These are phyloP conservation scores for Zapus hudsonius DNA, from an alignment of 2,113 vertebrate genomes.

Conservation along the genomic window DNA sequence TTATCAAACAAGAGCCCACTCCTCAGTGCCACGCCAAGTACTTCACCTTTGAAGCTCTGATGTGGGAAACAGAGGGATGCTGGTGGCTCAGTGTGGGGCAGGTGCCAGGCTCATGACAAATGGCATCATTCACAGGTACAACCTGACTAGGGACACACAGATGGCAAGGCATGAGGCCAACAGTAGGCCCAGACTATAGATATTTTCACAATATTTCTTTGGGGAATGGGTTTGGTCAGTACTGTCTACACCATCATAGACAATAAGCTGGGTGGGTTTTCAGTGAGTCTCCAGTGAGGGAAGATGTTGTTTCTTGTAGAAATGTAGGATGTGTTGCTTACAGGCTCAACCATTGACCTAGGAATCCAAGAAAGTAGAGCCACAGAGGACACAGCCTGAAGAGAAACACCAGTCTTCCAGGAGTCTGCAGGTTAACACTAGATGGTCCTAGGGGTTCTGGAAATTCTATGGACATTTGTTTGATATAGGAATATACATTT, in stretches of 20 bases:
- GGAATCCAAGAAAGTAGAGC: constrained; percentile 21
- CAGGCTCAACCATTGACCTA: not conserved
- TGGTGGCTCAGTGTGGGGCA: not conserved
- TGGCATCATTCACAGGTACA: not conserved
- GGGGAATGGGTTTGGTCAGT: not conserved
- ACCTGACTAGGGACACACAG: not conserved
- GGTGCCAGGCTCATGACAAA: not conserved
- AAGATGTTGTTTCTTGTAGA: not conserved
- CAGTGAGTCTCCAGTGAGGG: not conserved
- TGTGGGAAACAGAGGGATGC: not conserved
- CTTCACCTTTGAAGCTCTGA: not conserved
- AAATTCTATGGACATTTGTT: not conserved
- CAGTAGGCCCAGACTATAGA: not conserved
- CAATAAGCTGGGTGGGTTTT: not conserved
- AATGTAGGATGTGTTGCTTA: not conserved
- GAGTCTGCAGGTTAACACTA: not conserved
- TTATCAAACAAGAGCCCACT: not conserved
- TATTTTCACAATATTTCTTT: not conserved
- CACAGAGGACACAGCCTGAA: not conserved
- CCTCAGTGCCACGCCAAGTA: not conserved
- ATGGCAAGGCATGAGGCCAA: not conserved
- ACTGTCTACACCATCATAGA: not conserved
- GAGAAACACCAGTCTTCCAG: not conserved
- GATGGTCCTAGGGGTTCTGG: not conserved
- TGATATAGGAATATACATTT: not conserved